Evolutionary conservation across 2,888 invertebrate species (phyloP).

Genomic region (Adineta ricciae): DNA sequence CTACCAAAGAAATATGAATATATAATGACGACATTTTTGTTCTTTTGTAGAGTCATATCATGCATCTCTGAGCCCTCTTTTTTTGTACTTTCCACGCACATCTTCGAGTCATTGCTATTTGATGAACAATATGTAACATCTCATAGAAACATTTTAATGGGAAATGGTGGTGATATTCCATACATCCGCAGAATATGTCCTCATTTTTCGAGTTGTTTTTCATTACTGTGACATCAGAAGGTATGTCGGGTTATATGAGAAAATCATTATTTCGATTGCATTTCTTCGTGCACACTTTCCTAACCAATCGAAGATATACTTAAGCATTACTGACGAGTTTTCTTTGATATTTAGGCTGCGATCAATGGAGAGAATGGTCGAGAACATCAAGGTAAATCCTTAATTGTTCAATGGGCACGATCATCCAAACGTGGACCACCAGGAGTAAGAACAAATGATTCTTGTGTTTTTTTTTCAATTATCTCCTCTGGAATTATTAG

Average conservation of each 20-base stretch:
- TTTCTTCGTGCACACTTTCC: background rate
- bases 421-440: background rate
- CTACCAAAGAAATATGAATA: background rate
- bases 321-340: background rate
- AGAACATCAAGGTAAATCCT: conserved; percentile 30
- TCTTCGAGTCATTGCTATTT: background rate
- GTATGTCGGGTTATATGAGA: background rate
- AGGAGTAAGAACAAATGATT: background rate
- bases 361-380: conserved; percentile 31
- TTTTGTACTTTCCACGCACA: background rate
- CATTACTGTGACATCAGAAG: background rate
- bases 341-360: conserved; percentile 23
- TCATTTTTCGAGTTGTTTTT: background rate
- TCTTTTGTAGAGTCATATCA: background rate
- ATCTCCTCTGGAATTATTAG: background rate
- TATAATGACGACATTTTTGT: background rate
- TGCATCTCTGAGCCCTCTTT: background rate
- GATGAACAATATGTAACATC: background rate
- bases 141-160: background rate
- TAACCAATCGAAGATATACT: too few relatives aligned
- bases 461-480: background rate
- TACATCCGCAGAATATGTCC: background rate
- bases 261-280: background rate
- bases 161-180: background rate
- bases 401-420: conserved; percentile 33